A percentile compares a stretch with the other conserved stretches of the same genome.
phyloP scores from a whole-genome alignment of 2,797 vertebrate species.

The Myotis pilosus region DNA sequence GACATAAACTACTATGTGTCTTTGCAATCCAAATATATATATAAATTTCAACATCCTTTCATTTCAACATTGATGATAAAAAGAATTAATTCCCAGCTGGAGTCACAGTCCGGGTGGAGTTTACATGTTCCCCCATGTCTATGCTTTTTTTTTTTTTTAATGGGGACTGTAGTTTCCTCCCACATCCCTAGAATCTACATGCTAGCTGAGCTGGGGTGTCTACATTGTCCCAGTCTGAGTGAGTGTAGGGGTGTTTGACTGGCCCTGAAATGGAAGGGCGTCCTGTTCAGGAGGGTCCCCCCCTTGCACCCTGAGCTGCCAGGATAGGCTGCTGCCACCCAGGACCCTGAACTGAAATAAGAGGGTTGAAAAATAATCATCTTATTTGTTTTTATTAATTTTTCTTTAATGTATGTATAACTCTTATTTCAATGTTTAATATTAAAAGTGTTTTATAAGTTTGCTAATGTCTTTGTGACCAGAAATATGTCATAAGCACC shows the following conservation, averaged over 20 bases:
- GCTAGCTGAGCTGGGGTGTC: background rate
- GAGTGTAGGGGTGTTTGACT: background rate
- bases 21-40: background rate
- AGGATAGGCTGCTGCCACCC: background rate
- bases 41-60: background rate
- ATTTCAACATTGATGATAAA: no score
- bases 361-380: background rate
- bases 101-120: background rate
- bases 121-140: background rate
- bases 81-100: background rate
- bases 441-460: background rate
- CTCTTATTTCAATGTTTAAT: background rate
- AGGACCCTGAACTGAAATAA: background rate
- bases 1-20: background rate
- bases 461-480: background rate
- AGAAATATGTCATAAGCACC: no score
- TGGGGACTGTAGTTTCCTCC: background rate
- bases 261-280: background rate
- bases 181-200: background rate
- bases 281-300: no score
- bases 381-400: background rate
- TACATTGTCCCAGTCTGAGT: background rate
- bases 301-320: background rate
- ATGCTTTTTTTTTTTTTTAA: background rate
- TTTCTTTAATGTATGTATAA: background rate